These are phyloP conservation scores for Brevipalpus yothersi DNA, from an alignment of 1,140 invertebrate genomes.

Conservation along the genomic window DNA sequence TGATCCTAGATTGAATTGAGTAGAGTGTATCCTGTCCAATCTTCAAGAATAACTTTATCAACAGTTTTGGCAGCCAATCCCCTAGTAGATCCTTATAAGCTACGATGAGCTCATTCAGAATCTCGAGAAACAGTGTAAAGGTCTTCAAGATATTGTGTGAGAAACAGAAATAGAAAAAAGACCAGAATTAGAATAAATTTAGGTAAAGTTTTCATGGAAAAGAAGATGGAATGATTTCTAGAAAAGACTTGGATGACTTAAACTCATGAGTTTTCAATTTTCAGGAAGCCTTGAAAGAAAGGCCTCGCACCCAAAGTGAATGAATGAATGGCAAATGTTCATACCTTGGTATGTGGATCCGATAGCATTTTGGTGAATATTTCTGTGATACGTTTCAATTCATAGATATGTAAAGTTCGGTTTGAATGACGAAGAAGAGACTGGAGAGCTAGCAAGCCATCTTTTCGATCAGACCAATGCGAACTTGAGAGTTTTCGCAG, in stretches of 20 bases:
- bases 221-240: background rate
- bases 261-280: background rate
- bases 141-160: slow-evolving; percentile 25
- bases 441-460: slow-evolving; percentile 58
- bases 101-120: slow-evolving; percentile 58
- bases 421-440: slow-evolving; percentile 39
- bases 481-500: slow-evolving; percentile 59
- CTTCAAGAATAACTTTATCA: slow-evolving; percentile 55
- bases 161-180: background rate
- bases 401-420: slow-evolving; percentile 35
- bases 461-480: slow-evolving; percentile 73
- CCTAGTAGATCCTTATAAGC: slow-evolving; percentile 61
- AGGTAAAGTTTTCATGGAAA: background rate
- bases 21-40: slow-evolving; percentile 64
- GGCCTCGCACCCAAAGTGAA: background rate
- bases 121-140: slow-evolving; percentile 73
- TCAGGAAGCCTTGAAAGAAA: background rate
- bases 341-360: slow-evolving; percentile 76
- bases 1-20: slow-evolving; percentile 67
- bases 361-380: slow-evolving; percentile 89
- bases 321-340: background rate
- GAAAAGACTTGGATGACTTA: background rate
- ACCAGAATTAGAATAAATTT: slow-evolving; percentile 1
- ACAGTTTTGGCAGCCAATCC: slow-evolving; percentile 67
- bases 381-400: slow-evolving; percentile 56